These are phyloP conservation scores for Sarcophaga caerulescens DNA, from an alignment of 2,888 invertebrate species.

Conservation along the genomic window DNA sequence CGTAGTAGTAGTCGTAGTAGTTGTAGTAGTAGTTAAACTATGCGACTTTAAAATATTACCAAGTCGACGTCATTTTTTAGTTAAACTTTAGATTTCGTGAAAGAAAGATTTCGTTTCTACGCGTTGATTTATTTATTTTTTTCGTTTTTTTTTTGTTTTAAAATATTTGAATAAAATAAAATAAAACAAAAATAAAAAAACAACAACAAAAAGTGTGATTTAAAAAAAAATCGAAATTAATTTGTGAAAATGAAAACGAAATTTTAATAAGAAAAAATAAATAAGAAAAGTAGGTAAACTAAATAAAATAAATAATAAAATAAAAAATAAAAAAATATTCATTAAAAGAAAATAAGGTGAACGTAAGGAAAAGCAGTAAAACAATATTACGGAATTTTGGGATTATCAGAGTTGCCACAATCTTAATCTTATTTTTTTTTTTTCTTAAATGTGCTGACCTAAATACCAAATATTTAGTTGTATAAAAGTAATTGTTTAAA, in stretches of 20 bases:
- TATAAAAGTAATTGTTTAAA: too few species aligned
- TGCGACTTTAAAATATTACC: constrained; percentile 67
- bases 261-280: background rate
- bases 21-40: constrained; percentile 47
- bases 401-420: too few species aligned
- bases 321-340: background rate
- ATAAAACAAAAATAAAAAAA: background rate
- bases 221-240: background rate
- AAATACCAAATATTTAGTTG: too few species aligned
- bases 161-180: constrained; percentile 10
- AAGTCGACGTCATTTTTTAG: constrained; percentile 67
- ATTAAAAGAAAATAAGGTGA: background rate
- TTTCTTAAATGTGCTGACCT: too few species aligned
- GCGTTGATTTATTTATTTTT: background rate
- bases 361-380: constrained; percentile 14
- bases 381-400: too few species aligned
- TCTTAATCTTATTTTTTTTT: too few species aligned
- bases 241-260: background rate
- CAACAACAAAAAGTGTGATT: constrained; percentile 27
- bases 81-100: constrained; percentile 67
- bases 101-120: constrained; percentile 51
- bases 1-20: background rate
- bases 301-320: background rate
- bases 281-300: constrained; percentile 10
- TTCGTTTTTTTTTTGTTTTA: background rate